These are phyloP conservation scores for Prionailurus bengalensis DNA, from an alignment of 2,113 vertebrate genomes.

Conservation along the genomic window DNA sequence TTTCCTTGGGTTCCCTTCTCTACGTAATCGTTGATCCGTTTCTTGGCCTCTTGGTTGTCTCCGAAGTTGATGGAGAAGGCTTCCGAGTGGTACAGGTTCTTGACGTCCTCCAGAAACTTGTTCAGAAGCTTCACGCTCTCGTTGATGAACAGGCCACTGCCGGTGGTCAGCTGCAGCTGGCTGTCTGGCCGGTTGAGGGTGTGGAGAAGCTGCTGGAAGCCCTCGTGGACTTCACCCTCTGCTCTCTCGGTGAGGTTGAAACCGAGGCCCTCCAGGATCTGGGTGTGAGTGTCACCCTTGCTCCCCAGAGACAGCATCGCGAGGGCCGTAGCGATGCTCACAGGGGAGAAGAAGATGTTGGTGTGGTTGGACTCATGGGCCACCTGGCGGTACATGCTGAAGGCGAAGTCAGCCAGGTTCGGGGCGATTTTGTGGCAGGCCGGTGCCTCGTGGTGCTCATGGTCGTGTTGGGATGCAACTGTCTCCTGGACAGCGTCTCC, in stretches of 20 bases:
- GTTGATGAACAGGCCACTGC: constrained; percentile 82
- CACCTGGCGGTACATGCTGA: constrained; percentile 89
- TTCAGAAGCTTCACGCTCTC: constrained; percentile 67
- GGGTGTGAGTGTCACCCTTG: constrained; percentile 77
- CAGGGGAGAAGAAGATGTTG: constrained; percentile 89
- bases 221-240: constrained; percentile 76
- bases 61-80: constrained; percentile 85
- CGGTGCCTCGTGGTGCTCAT: background rate
- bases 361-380: constrained; percentile 56
- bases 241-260: constrained; percentile 80
- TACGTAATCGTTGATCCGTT: constrained; percentile 86
- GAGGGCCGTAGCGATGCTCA: constrained; percentile 87
- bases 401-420: constrained; percentile 90
- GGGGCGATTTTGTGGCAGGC: background rate
- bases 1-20: constrained; percentile 86
- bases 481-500: background rate
- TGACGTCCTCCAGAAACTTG: constrained; percentile 82
- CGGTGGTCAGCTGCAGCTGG: constrained; percentile 83
- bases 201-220: constrained; percentile 84
- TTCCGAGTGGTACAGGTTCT: constrained; percentile 81
- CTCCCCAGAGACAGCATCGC: constrained; percentile 84
- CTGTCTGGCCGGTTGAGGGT: constrained; percentile 80
- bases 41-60: constrained; percentile 77
- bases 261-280: constrained; percentile 87
- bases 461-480: rapidly evolving